These are phyloP conservation scores for Tuta absoluta DNA, from an alignment of 2,888 invertebrate genomes.

Conservation along the genomic window DNA sequence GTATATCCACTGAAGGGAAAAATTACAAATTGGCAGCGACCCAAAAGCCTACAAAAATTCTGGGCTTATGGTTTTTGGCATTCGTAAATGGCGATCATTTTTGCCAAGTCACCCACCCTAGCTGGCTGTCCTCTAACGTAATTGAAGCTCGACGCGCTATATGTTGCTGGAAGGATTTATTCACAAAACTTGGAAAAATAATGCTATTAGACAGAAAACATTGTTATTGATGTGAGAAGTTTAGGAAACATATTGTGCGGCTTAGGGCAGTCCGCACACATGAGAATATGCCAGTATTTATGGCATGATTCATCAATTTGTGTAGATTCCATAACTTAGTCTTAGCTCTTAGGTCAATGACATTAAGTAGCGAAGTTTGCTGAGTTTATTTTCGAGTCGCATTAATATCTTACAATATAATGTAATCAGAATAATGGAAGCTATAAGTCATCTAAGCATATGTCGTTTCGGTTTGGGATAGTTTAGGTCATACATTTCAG, in stretches of 20 bases:
- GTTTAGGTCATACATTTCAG: too few species aligned
- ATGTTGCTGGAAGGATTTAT: constrained; percentile 2
- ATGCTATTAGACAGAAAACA: constrained; percentile 10
- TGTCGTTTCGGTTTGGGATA: too few species aligned
- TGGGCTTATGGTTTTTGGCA: constrained; percentile 9
- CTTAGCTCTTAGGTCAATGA: constrained; percentile 11
- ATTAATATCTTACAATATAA: not conserved
- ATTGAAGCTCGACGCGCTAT: constrained; percentile 8
- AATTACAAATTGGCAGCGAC: constrained; percentile 7
- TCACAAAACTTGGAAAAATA: constrained; percentile 6
- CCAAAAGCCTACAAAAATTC: constrained; percentile 15
- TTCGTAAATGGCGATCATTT: constrained; percentile 9
- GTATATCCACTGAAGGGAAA: not conserved
- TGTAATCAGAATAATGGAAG: too few species aligned
- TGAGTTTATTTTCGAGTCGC: not conserved
- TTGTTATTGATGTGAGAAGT: constrained; percentile 24
- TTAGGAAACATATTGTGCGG: constrained; percentile 3
- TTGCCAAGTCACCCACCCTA: constrained; percentile 16
- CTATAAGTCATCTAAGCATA: too few species aligned
- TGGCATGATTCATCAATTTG: constrained; percentile 22
- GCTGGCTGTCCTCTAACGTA: constrained; percentile 11
- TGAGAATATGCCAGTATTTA: constrained; percentile 19
- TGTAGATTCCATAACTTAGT: constrained; percentile 6
- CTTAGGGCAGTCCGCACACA: constrained; percentile 13
- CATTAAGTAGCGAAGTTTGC: not conserved